phyloP scores from a whole-genome alignment of 2,888 invertebrate species.

The Pyralis farinalis region DNA sequence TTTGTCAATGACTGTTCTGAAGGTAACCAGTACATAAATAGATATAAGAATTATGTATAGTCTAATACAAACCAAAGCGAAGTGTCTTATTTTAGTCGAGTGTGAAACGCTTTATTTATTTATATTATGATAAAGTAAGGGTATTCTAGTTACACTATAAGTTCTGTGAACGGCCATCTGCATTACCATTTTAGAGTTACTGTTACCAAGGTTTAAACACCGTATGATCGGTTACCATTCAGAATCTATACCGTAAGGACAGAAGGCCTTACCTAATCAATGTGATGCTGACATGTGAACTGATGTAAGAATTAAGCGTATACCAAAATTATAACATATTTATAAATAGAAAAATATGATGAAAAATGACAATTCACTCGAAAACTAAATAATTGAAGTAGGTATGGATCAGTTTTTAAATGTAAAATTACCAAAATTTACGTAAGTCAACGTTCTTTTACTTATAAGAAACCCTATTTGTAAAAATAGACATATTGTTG shows the following conservation, averaged over 20 bases:
- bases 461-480: too few relatives aligned
- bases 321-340: slow-evolving; percentile 3
- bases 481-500: too few relatives aligned
- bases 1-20: slow-evolving; percentile 7
- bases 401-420: too few relatives aligned
- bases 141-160: slow-evolving; percentile 19
- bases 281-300: slow-evolving; percentile 9
- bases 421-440: too few relatives aligned
- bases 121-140: slow-evolving; percentile 29
- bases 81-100: slow-evolving; percentile 72
- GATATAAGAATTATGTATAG: slow-evolving; percentile 41
- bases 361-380: too few relatives aligned
- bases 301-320: slow-evolving; percentile 4
- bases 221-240: slow-evolving; percentile 27
- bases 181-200: slow-evolving; percentile 2
- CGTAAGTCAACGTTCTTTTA: too few relatives aligned
- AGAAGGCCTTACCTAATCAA: slow-evolving; percentile 2
- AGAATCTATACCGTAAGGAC: slow-evolving; percentile 6
- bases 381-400: too few relatives aligned
- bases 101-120: slow-evolving; percentile 78
- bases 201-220: slow-evolving; percentile 21
- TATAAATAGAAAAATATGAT: neutral
- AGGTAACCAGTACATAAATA: slow-evolving; percentile 1
- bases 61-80: slow-evolving; percentile 75
- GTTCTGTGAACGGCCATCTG: neutral